These are phyloP conservation scores for Cladorhizidae sp. DNA, from an alignment of 37 sponge, comb jelly and placozoan species.

Conservation along the genomic window DNA sequence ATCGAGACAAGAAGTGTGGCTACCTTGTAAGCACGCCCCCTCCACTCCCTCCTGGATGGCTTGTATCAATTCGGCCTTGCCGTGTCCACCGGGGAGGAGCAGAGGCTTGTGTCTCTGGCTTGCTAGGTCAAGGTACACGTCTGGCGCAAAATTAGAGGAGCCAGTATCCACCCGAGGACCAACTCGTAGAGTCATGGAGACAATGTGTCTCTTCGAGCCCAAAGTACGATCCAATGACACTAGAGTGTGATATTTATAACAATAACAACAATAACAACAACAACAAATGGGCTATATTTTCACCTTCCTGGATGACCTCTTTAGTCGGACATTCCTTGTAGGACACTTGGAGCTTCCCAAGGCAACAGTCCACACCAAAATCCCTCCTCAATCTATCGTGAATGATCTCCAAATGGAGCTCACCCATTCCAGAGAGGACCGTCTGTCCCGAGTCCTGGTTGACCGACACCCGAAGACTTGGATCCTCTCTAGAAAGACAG, in stretches of 20 bases:
- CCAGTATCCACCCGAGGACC: slow-evolving; percentile 5
- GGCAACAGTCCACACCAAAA: slow-evolving; percentile 62
- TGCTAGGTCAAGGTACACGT: neutral
- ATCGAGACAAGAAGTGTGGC: no score
- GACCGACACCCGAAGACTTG: slow-evolving; percentile 87
- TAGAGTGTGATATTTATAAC: no score
- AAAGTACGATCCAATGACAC: slow-evolving; percentile 31
- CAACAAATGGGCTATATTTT: neutral
- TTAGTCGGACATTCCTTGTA: slow-evolving; percentile 81
- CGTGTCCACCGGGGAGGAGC: neutral
- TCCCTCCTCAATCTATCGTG: slow-evolving; percentile 72
- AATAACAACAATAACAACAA: neutral
- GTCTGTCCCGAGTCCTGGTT: slow-evolving; percentile 86
- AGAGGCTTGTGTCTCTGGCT: neutral
- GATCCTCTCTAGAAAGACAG: slow-evolving; percentile 81
- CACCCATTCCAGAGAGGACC: slow-evolving; percentile 95
- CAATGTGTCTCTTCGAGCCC: slow-evolving; percentile 36
- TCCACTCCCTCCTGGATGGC: slow-evolving; percentile 36
- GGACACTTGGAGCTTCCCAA: slow-evolving; percentile 85
- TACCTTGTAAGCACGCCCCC: slow-evolving; percentile 59
- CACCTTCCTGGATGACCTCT: slow-evolving; percentile 27
- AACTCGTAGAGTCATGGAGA: slow-evolving; percentile 21
- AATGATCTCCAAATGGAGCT: slow-evolving; percentile 92
- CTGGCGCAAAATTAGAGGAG: neutral
- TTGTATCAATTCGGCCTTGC: slow-evolving; percentile 19